Evolutionary conservation across 2,113 vertebrate species (phyloP), one percentile per base, ranked within the genome.

Genomic region (Tachysurus fulvidraco): DNA sequence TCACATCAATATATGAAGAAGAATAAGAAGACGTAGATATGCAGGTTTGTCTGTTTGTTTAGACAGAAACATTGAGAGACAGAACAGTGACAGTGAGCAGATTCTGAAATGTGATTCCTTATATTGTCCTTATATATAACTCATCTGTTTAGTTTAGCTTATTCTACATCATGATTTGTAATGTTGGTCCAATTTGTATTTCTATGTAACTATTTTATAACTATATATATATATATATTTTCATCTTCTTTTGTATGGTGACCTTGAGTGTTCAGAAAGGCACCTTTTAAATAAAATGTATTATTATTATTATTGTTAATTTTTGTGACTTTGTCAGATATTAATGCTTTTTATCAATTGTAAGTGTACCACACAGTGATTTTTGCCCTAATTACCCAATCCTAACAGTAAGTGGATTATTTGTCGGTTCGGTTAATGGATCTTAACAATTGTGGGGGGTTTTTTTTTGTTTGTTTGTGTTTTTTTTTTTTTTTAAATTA

Each of bases 1-100:
- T 91, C 91, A 77, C 90, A 95, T 85, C 46, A 88, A 41, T n/a
- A 54, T 62, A 59, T 54, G 54, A 83, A 80, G 41, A 89, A 88
- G 50, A 19, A 36, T 55, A 78, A 79, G 23, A 80, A 10, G 11
- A 12, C 57, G 67, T 89, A 87, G 94, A 92, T 8, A 91, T 90
- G 0, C 94, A 46, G 92, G 4, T 2, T 74, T 60, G 41, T 28
- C 30, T 4, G 28, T 80, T 80, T 60, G 54, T 79, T 79, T 57
- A 59, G 28, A 28, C 36, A 60, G 28, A 80, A 79, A 36, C 77
- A 19, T 28, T 1, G 16, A 54, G 28, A 3, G 14, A 54, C 46
- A 14, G 13, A 52, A 77, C 71, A 46, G 71, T 73, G 41, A 74
- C 44, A 6, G 0, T 59, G 36, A 69, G 52, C 57, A 67, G 16